Evolutionary conservation across 1,140 invertebrate genomes (phyloP).

Genomic region (Diplogasteroides magnus): DNA sequence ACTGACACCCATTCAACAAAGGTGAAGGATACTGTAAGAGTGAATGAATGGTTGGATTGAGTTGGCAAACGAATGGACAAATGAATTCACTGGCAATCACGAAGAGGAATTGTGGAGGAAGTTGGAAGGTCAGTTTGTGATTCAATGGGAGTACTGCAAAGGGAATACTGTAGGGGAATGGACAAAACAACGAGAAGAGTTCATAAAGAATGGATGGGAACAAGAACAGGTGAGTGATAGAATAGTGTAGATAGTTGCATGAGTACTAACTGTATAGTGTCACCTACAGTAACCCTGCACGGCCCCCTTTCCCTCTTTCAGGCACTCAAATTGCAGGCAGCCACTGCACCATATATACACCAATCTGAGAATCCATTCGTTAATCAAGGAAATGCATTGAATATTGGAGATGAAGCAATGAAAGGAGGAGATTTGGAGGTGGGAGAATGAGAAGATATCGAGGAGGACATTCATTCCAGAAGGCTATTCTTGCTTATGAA

Average conservation of each 20-base stretch:
- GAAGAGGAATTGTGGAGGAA: not conserved
- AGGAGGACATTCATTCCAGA: too few species aligned
- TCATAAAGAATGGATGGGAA: not conserved
- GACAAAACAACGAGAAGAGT: not conserved
- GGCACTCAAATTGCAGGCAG: not conserved
- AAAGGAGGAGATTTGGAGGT: slow-evolving; percentile 23
- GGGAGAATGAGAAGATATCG: too few species aligned
- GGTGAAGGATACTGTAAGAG: not conserved
- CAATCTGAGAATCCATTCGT: not conserved
- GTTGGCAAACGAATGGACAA: not conserved
- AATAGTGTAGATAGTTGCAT: not conserved
- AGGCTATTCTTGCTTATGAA: slow-evolving; percentile 92
- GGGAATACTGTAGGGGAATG: not conserved
- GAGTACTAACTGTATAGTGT: not conserved
- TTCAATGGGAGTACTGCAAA: not conserved
- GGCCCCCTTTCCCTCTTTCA: not conserved
- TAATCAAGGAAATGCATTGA: not conserved
- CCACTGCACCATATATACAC: not conserved
- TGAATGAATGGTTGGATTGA: slow-evolving; percentile 7
- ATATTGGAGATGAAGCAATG: slow-evolving; percentile 25
- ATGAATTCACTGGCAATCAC: not conserved
- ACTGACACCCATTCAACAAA: not conserved
- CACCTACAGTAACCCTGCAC: not conserved
- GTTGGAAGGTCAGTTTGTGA: not conserved
- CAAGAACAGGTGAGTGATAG: not conserved